Conservation (phyloP, 1,140 invertebrate species). For the Drosophila baimaii region DNA sequence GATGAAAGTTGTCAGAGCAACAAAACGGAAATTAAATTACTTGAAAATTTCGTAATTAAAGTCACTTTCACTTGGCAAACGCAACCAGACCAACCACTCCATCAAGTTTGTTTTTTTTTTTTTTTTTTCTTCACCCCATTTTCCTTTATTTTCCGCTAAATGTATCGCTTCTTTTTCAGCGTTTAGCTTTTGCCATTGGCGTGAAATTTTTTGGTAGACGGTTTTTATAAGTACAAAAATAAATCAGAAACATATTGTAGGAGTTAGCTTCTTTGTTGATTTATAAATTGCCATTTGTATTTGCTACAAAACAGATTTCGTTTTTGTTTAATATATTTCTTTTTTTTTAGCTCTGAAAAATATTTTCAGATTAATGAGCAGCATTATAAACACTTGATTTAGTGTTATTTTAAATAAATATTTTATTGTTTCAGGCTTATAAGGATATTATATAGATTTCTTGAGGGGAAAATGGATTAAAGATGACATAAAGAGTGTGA, state of each 20-base stretch:
- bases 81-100: background rate
- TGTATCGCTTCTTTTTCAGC: conserved; percentile 9
- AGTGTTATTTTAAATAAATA: background rate
- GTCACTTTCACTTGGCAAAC: conserved; percentile 43
- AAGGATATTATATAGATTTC: background rate
- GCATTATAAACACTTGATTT: background rate
- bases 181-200: background rate
- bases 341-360: too few relatives aligned
- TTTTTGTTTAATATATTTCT: too few relatives aligned
- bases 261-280: background rate
- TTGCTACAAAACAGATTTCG: too few relatives aligned
- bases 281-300: background rate
- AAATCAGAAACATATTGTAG: too few relatives aligned
- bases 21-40: conserved; percentile 55
- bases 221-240: background rate
- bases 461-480: background rate
- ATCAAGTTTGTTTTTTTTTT: background rate
- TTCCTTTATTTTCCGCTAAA: conserved; percentile 10
- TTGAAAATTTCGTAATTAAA: conserved; percentile 50
- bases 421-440: background rate
- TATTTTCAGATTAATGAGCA: background rate
- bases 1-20: conserved; percentile 55
- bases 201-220: background rate
- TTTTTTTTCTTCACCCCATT: background rate
- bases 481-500: too few relatives aligned